Base-by-base conservation (phyloP, 53 echinoderm and acorn worm species). In the Henricia sp. region DNA sequence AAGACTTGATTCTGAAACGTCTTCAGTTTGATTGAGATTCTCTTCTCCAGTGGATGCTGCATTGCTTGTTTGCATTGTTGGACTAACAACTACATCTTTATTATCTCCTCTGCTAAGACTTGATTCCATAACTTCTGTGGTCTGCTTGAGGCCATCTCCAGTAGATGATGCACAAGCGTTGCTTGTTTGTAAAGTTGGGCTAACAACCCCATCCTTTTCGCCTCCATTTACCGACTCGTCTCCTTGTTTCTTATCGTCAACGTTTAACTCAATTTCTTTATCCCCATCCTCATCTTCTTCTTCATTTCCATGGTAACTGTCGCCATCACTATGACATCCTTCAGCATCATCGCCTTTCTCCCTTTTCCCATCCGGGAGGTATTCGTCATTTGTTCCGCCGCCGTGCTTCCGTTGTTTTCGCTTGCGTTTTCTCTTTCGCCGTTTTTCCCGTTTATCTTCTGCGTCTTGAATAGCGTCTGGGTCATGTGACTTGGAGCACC, bases 401-500 rank as follows among this genome's bases (percentile, higher is more conserved):
- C 90, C 70, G 39, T 20, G 77, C 62, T 77, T 75, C 50, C 84
- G 85, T 42, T 75, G 90, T 25, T 82, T 92, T 52, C 74, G 70
- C 39, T 92, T 92, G 4, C 94, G 77, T 60, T 90, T 99, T 40
- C 78, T 86, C 89, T 84, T 92, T 42, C 83, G 89, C 50, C 78
- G 70, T 39, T 92, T 89, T 6, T 36, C 40, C 5, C 74, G 83
- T 8, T 50, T 55, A 6, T 86, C 87, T 24, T 99, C 94, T 0
- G 86, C 86, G 73, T 94, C 94, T 25, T 92, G 87, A 56, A 99
- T 99, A 28, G 89, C 72, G 35, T 99, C 89, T 2, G 92, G 88
- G 82, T 95, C 84, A 84, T 99, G 99, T 28, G 99, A 88, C 53
- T 84, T 85, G 28, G 84, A 74, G 73, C 99, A 97, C 25, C 84